Conservation (phyloP, 2,888 invertebrate genomes). For the Ganaspis brasiliensis region DNA sequence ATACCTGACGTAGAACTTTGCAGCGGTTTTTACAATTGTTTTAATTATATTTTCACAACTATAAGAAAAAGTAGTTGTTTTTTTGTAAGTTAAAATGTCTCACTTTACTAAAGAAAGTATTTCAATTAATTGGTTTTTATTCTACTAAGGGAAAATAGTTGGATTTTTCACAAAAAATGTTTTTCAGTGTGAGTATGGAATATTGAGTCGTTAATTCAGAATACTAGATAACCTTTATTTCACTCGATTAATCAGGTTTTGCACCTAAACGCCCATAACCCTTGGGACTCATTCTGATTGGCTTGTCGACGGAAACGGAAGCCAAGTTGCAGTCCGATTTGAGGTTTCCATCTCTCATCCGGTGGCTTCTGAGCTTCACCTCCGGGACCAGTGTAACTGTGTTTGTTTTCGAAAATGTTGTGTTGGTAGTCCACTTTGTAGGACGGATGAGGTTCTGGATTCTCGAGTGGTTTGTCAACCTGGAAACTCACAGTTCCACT, state of each 20-base stretch:
- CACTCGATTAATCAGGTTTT: slow-evolving; percentile 23
- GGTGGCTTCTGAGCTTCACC: slow-evolving; percentile 36
- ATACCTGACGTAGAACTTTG: too few species aligned
- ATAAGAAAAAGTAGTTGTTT: too few species aligned
- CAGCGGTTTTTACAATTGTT: too few species aligned
- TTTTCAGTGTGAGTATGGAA: too few species aligned
- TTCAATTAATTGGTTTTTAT: too few species aligned
- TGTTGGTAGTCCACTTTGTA: slow-evolving; percentile 21
- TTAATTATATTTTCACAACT: too few species aligned
- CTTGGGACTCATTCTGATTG: slow-evolving; percentile 26
- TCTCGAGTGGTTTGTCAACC: slow-evolving; percentile 28
- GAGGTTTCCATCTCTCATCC: slow-evolving; percentile 36
- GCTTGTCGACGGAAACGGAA: slow-evolving; percentile 18
- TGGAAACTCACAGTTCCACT: slow-evolving; percentile 2
- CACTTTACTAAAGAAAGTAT: too few species aligned
- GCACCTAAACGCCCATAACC: slow-evolving; percentile 24
- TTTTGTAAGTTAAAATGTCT: too few species aligned
- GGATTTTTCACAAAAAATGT: too few species aligned
- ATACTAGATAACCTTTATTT: neutral
- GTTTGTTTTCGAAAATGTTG: slow-evolving; percentile 32
- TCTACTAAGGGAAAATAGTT: too few species aligned
- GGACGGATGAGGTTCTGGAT: neutral
- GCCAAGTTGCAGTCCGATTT: slow-evolving; percentile 30
- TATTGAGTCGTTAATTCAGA: neutral
- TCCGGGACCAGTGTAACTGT: slow-evolving; percentile 15